A percentile compares a stretch with the other conserved stretches of the same genome.
These are phyloP conservation scores for Poecilobothrus nobilitatus DNA, from an alignment of 2,888 invertebrate species.

Conservation along the genomic window DNA sequence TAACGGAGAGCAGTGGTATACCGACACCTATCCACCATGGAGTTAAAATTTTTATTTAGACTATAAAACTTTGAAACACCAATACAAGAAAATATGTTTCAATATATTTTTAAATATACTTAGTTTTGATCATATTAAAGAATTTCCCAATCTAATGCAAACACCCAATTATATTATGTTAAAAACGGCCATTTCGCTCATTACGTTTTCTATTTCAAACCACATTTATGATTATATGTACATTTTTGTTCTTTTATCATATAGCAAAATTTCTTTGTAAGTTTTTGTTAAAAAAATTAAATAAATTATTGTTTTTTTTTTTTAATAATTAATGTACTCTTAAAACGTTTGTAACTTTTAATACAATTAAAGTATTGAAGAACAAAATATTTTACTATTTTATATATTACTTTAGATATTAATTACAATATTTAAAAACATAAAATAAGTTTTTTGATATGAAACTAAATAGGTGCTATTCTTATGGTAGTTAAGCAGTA, in stretches of 20 bases:
- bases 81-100: background rate
- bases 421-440: background rate
- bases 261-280: background rate
- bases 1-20: slow-evolving; percentile 47
- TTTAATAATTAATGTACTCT: too few relatives aligned
- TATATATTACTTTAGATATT: background rate
- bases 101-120: background rate
- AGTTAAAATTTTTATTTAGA: slow-evolving; percentile 34
- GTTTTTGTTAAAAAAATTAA: background rate
- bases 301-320: background rate
- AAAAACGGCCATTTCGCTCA: background rate
- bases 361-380: background rate
- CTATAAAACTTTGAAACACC: background rate
- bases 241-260: background rate
- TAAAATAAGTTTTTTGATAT: background rate
- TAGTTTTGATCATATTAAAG: background rate
- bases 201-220: background rate
- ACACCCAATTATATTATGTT: background rate
- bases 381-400: background rate
- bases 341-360: too few relatives aligned
- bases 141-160: too few relatives aligned
- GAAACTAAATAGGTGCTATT: background rate
- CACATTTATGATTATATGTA: too few relatives aligned
- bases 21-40: slow-evolving; percentile 46
- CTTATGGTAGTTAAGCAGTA: background rate